Evolutionary conservation across 2,113 vertebrate species (phyloP), one percentile per base, ranked within the genome.

Genomic region (Vimba vimba): DNA sequence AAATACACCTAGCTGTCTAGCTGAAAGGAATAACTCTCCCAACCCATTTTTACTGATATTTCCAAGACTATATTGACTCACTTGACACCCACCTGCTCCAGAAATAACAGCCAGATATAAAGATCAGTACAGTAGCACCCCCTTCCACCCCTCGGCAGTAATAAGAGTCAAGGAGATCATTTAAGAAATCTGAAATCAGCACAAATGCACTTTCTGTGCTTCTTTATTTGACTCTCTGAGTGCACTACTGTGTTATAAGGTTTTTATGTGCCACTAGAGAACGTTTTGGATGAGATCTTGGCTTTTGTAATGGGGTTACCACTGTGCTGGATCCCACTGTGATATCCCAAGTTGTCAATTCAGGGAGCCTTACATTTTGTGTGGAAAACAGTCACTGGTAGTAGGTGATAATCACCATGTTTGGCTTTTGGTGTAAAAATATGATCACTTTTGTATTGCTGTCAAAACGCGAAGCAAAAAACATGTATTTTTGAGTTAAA

Each of bases 31-130:
- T 50, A 27, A 27, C 43, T 50, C 73, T 2, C 43, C n/a, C 43
- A 17, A 50, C 12, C 23, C 71, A 47, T 47, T 74, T 74, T 74
- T 47, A 50, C 73, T 17, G 73, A 50, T 50, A 7, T n/a, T 47
- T 47, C 27, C 27, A 27, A 27, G 55, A 23, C 55, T 57, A 75
- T 23, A 76, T 68, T 87, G 88, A 82, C 79, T 87, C 82, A 85
- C 71, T 86, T 79, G 73, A 62, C 80, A 47, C 79, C 84, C 78
- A 81, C 87, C 77, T 62, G 30, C 60, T 86, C 43, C 60, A 45
- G 25, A 76, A 77, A 74, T 80, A 86, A 76, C 64, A 50, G 75
- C 13, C 78, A 47, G 0, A 80, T 69, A 77, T 76, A 17, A 80
- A 86, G 47, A 33, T 74, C 50, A 55, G 66, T 7, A 27, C 50